A percentile compares a stretch with the other conserved stretches of the same genome.
phyloP scores from a whole-genome alignment of 2,797 vertebrate genomes.

The Pipistrellus nathusii region DNA sequence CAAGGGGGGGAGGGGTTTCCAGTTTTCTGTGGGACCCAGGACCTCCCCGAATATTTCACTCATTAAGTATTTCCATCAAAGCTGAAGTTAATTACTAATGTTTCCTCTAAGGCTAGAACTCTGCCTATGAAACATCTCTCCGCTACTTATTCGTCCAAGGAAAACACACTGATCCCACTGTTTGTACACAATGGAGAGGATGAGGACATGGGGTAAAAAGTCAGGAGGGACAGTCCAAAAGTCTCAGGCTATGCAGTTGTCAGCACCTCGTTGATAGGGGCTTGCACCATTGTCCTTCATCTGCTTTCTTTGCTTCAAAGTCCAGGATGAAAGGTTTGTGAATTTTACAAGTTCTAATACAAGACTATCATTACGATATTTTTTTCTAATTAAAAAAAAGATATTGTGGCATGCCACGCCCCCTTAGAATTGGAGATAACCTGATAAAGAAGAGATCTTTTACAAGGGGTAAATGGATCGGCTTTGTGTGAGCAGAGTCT shows the following conservation, averaged over 20 bases:
- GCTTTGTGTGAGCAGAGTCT: not conserved
- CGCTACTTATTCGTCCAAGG: not conserved
- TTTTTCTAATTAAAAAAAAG: not conserved
- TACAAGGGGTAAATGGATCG: too few relatives aligned
- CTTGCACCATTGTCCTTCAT: not conserved
- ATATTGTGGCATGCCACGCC: not conserved
- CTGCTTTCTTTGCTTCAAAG: not conserved
- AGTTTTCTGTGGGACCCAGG: not conserved
- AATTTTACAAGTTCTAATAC: slow-evolving; percentile 45
- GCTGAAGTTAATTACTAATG: not conserved
- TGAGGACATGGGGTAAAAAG: not conserved
- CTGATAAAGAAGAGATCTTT: not conserved
- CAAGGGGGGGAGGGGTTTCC: not conserved
- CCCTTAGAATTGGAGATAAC: not conserved
- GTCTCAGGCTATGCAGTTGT: not conserved
- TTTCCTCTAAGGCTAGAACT: not conserved
- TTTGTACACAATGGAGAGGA: not conserved
- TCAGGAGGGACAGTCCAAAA: not conserved
- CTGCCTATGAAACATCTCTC: not conserved
- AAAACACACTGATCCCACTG: not conserved
- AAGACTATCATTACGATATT: slow-evolving; percentile 18
- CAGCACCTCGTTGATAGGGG: not conserved
- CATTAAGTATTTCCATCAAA: slow-evolving; percentile 18
- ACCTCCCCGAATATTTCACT: not conserved
- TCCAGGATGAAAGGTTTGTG: not conserved